These are phyloP conservation scores for Myxocyprinus asiaticus DNA, from an alignment of 2,113 vertebrate genomes.

Conservation along the genomic window DNA sequence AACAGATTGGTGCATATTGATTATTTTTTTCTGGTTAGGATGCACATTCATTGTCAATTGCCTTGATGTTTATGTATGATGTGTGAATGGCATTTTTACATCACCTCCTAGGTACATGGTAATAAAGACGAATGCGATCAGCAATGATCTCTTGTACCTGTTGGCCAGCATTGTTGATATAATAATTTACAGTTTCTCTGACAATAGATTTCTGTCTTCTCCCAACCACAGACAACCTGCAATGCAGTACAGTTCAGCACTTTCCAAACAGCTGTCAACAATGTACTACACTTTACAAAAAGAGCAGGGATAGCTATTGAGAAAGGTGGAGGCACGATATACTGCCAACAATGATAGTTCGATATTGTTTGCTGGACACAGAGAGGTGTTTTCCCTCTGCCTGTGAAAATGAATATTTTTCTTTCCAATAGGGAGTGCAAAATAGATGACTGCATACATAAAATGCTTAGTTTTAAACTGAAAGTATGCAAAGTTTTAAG, in stretches of 20 bases:
- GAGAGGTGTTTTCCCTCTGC: too few relatives aligned
- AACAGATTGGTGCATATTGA: neutral
- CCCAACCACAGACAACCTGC: conserved; percentile 42
- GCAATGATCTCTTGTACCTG: neutral
- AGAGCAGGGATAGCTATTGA: conserved; percentile 61
- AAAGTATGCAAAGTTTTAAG: too few relatives aligned
- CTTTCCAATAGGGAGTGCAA: too few relatives aligned
- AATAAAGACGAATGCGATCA: conserved; percentile 22
- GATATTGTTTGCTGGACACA: too few relatives aligned
- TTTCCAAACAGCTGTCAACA: conserved; percentile 72
- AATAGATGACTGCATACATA: too few relatives aligned
- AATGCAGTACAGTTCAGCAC: conserved; percentile 75
- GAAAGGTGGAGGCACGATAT: conserved; percentile 56
- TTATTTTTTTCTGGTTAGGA: neutral
- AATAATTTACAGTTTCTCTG: conserved; percentile 33
- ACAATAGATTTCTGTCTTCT: conserved; percentile 43
- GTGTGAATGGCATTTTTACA: conserved; percentile 20
- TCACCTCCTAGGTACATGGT: neutral
- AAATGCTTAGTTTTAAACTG: too few relatives aligned
- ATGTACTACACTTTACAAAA: conserved; percentile 62
- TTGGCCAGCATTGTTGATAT: conserved; percentile 12
- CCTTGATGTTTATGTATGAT: conserved; percentile 20
- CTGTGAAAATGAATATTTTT: too few relatives aligned
- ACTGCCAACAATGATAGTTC: conserved; percentile 14
- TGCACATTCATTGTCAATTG: neutral